Evolutionary conservation across 2,888 invertebrate genomes (phyloP).

Genomic region (Pimpla rufipes): DNA sequence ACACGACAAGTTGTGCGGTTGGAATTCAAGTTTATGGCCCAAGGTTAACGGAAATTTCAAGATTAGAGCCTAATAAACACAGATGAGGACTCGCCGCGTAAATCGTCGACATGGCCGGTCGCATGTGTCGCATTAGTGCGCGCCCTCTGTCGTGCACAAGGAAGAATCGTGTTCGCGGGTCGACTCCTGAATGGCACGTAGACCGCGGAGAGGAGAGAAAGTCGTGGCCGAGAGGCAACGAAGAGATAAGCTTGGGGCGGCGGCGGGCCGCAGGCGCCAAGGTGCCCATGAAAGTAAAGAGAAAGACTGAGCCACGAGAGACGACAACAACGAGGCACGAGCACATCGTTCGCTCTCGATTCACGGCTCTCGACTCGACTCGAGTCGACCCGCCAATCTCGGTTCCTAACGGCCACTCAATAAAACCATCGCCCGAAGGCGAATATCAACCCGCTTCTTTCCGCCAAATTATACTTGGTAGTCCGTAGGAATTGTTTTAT

Average conservation of each 20-base stretch:
- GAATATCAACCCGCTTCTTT: not conserved
- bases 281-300: slow-evolving; percentile 76
- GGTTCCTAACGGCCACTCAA: not conserved
- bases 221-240: slow-evolving; percentile 68
- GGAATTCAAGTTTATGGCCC: slow-evolving; percentile 42
- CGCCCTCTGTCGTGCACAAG: slow-evolving; percentile 4
- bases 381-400: slow-evolving; percentile 1
- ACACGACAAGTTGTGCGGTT: not conserved
- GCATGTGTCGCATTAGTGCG: not conserved
- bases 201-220: slow-evolving; percentile 79
- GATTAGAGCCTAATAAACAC: not conserved
- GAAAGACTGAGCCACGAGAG: slow-evolving; percentile 72
- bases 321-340: not conserved
- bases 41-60: slow-evolving; percentile 66
- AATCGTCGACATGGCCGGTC: no score
- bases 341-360: slow-evolving; percentile 40
- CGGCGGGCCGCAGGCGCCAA: not conserved
- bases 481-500: no score
- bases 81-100: no score
- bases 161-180: slow-evolving; percentile 8
- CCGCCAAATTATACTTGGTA: not conserved
- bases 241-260: slow-evolving; percentile 40
- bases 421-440: not conserved
- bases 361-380: not conserved
- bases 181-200: slow-evolving; percentile 72